Base-by-base conservation (phyloP, 2,797 vertebrate species). In the Urocyon cinereoargenteus region DNA sequence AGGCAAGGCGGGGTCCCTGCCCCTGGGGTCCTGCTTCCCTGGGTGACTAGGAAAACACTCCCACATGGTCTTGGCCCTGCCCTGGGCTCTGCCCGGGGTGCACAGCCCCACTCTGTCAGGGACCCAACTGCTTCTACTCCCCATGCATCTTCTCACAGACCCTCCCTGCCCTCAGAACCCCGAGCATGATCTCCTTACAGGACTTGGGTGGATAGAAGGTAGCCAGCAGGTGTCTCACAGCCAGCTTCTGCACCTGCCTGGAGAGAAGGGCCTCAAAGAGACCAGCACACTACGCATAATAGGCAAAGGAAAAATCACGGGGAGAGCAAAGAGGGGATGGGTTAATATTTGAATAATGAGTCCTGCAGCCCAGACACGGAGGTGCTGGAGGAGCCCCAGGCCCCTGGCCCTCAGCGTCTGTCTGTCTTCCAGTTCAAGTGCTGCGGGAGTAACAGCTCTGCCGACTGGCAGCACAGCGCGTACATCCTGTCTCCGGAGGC, bases 381-480 rank as follows among this genome's bases (percentile, higher is more conserved):
- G 77, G 45, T 40, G 1, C 2, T 1, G 1, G 73, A 45, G 89
- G 68, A 12, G 8, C 31, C n/a, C 59, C 5, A 0, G 1, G 13
- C 16, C 15, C 21, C 79, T 95, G 51, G n/a, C 22, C 91, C 21
- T 5, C 18, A 31, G 64, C 40, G 51, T 86, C 91, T 11, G 6
- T 66, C 94, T 93, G 83, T 64, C 51, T 40, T 90, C 0, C 96
- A 99, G 99, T 99, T 99, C 97, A 99, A 99, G 90, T 99, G 99
- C 98, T 99, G 99, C 2, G 99, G 99, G 86, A 99, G 99, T 98
- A 99, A 99, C 98, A 99, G 98, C 98, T 99, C 98, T 1, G 97
- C 96, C 0, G 99, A 99, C 86, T 99, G 99, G 99, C 97, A 57
- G 77, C 90, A 91, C 86, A 99, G 99, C 3, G 85, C 89, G 2